These are phyloP conservation scores for Drosophila rufa DNA, from an alignment of 1,140 invertebrate species.

Conservation along the genomic window DNA sequence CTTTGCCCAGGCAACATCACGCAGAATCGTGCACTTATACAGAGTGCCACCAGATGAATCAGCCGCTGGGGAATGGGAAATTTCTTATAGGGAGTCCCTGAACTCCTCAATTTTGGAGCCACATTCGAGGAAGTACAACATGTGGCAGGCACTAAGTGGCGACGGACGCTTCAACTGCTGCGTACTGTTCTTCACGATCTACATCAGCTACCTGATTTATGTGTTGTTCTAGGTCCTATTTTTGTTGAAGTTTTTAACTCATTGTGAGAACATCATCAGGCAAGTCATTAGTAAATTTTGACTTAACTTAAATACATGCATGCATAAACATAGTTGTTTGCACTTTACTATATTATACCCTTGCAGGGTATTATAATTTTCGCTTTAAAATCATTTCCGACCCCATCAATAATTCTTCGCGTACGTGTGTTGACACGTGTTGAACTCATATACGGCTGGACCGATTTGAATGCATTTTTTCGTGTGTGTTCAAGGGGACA, in stretches of 20 bases:
- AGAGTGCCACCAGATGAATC: neutral
- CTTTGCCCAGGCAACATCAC: neutral
- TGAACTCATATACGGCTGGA: too few species aligned
- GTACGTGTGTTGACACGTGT: too few species aligned
- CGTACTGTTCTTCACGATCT: constrained; percentile 42
- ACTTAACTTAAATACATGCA: neutral
- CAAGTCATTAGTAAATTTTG: neutral
- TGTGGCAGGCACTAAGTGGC: constrained; percentile 12
- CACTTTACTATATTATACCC: neutral
- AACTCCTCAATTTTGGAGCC: constrained; percentile 1
- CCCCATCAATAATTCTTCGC: too few species aligned
- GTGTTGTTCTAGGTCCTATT: constrained; percentile 25
- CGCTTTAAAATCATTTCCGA: too few species aligned
- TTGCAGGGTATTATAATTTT: too few species aligned
- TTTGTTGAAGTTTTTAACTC: neutral
- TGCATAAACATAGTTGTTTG: neutral
- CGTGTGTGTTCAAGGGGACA: too few species aligned
- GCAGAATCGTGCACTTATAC: neutral
- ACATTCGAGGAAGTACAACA: constrained; percentile 5
- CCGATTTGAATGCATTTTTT: too few species aligned
- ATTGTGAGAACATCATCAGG: neutral
- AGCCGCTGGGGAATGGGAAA: too few species aligned
- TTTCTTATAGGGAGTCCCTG: neutral
- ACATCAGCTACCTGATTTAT: constrained; percentile 40
- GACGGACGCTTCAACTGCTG: constrained; percentile 17